A percentile compares a stretch with the other conserved stretches of the same genome.
Conservation (phyloP, 1,140 invertebrate species). For the Penaeus japonicus region DNA sequence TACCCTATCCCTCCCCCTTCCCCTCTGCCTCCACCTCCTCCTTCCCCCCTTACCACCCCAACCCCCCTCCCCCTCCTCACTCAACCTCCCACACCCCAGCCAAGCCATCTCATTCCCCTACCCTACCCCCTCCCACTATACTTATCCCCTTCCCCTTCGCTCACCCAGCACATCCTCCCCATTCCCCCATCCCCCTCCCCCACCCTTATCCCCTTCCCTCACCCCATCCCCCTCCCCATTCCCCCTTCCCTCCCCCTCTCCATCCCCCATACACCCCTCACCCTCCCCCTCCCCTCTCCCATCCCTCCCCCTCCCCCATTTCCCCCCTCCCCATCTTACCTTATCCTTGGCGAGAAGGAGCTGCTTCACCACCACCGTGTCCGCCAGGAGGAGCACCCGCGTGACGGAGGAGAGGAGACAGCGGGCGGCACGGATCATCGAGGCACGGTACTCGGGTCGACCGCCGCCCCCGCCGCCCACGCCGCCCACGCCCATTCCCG, state of each 20-base stretch:
- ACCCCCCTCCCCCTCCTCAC: no score
- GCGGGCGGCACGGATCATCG: slow-evolving; percentile 89
- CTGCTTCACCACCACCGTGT: slow-evolving; percentile 97
- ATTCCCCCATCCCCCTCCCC: neutral
- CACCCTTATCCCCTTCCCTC: neutral
- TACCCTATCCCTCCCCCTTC: no score
- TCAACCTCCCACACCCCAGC: neutral
- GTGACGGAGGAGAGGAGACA: slow-evolving; percentile 95
- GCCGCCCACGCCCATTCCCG: neutral
- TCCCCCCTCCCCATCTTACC: slow-evolving; percentile 67
- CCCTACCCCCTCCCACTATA: no score
- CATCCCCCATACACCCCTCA: neutral
- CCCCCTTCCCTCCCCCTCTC: neutral
- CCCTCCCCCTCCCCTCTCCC: neutral
- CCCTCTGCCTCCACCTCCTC: neutral
- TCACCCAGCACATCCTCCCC: neutral
- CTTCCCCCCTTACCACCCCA: neutral
- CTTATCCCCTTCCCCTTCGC: neutral
- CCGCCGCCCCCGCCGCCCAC: slow-evolving; percentile 22
- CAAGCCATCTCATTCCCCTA: no score
- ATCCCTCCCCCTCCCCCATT: neutral
- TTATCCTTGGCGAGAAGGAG: slow-evolving; percentile 95
- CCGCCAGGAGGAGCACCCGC: slow-evolving; percentile 95
- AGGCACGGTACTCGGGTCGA: slow-evolving; percentile 69
- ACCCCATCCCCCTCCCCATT: neutral